Evolutionary conservation across 2,888 invertebrate species (phyloP).

Genomic region (Acrobasis consociella): DNA sequence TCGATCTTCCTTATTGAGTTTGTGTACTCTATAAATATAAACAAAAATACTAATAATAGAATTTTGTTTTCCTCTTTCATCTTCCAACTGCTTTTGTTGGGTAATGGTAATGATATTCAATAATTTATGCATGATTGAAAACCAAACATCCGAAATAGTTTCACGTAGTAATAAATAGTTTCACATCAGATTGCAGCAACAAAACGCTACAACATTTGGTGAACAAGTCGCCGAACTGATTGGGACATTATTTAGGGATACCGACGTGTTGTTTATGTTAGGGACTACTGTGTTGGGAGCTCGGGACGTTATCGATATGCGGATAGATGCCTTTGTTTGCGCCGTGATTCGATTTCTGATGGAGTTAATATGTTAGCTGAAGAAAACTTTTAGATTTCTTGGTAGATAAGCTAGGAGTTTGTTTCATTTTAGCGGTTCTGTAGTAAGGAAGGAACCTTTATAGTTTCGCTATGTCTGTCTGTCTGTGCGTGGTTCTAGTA

Average conservation of each 20-base stretch:
- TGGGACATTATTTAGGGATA: slow-evolving; percentile 19
- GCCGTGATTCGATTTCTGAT: slow-evolving; percentile 10
- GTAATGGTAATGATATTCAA: too few species aligned
- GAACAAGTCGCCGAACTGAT: slow-evolving; percentile 17
- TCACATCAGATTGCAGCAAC: background rate
- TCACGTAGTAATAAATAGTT: background rate
- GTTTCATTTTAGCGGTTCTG: too few species aligned
- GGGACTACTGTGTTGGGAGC: slow-evolving; percentile 10
- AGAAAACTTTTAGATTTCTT: background rate
- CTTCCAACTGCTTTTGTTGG: too few species aligned
- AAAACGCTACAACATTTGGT: background rate
- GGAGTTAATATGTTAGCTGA: slow-evolving; percentile 10
- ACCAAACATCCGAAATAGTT: background rate
- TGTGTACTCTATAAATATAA: too few species aligned
- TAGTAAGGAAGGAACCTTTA: too few species aligned
- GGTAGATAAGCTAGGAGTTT: too few species aligned
- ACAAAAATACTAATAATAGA: too few species aligned
- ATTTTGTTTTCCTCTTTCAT: too few species aligned
- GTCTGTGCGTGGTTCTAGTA: too few species aligned
- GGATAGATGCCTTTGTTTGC: slow-evolving; percentile 13
- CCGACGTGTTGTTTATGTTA: slow-evolving; percentile 19
- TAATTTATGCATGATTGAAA: too few species aligned
- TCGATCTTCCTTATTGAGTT: too few species aligned
- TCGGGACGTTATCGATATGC: slow-evolving; percentile 19
- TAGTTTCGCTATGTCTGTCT: too few species aligned